A percentile compares a stretch with the other conserved stretches of the same genome.
Conservation (phyloP, 2,797 vertebrate genomes). For the Macropodus opercularis region DNA sequence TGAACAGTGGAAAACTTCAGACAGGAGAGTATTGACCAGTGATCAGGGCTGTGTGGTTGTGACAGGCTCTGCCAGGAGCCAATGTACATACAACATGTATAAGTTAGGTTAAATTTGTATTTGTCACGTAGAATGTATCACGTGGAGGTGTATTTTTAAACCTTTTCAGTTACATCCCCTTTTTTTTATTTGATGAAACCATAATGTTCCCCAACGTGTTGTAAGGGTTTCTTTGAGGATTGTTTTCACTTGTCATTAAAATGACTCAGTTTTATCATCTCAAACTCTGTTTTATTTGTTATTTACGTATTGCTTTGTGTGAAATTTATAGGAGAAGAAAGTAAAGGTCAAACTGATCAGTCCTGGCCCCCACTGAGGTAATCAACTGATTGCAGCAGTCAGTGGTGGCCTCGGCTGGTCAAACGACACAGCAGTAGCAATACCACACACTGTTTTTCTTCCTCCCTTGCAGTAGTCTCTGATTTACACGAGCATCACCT, state of each 20-base stretch:
- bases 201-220: conserved; percentile 52
- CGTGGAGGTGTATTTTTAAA: conserved; percentile 48
- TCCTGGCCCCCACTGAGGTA: conserved; percentile 12
- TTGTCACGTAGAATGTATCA: conserved; percentile 44
- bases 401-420: conserved; percentile 15
- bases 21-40: conserved; percentile 10
- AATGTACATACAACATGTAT: conserved; percentile 48
- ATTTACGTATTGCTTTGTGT: background rate
- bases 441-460: conserved; percentile 15
- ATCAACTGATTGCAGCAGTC: conserved; percentile 24
- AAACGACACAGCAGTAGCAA: conserved; percentile 36
- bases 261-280: conserved; percentile 49
- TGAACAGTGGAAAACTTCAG: conserved; percentile 29
- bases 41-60: conserved; percentile 10
- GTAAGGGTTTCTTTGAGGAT: conserved; percentile 57
- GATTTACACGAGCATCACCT: conserved; percentile 21
- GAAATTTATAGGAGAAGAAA: background rate
- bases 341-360: background rate
- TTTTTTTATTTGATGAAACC: conserved; percentile 54
- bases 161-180: conserved; percentile 43
- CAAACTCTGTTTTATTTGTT: conserved; percentile 9
- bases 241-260: conserved; percentile 76
- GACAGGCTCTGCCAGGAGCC: conserved; percentile 31
- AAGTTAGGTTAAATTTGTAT: conserved; percentile 42
- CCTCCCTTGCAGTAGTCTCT: conserved; percentile 2